Base-by-base conservation (phyloP, 1,140 invertebrate genomes). In the Babylonia areolata region DNA sequence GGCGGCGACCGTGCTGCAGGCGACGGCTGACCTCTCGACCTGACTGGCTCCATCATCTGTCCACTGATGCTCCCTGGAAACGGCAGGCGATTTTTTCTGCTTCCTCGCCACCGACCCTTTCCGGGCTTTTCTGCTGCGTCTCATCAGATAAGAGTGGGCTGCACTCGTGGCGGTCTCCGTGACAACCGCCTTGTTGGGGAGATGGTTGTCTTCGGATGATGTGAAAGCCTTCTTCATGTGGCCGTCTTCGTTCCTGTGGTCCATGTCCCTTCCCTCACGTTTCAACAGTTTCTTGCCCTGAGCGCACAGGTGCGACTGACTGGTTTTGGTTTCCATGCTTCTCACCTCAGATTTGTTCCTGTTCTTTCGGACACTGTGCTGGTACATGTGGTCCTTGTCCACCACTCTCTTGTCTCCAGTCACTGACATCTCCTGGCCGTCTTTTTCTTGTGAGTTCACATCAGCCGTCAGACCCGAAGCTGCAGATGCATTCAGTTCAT, bases 301-400 rank as follows among this genome's bases (percentile, higher is more conserved):
- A 51, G 46, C 46, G 23, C 20, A 5, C 28, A 23, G 58, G 28
- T 64, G 58, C 15, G 15, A 64, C 28, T 64, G 58, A 23, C 58
- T 64, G 35, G 15, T 77, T 28, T 6, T 77, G 17, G 75, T 28
- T 39, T 28, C 75, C 3, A 28, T 28, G 9, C 37, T 40, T 77
- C 37, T 40, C 11, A 23, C 40, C 11, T 40, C 75, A 15, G 20
- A 3, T 40, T 40, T 77, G 75, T 40, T 40, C 28, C 37, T 77
- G 37, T 28, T 39, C 35, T 77, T 77, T 17, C 75, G 33, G 15
- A 39, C 37, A 6, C 35, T 77, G 75, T 77, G 75, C 28, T 77
- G 75, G 31, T 77, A 77, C 75, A 77, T 77, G 75, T 77, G 75
- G 20, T 77, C 75, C 35, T 77, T 77, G 75, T 77, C 75, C 17